Evolutionary conservation across 2,888 invertebrate genomes (phyloP), one percentile per base, ranked within the genome.

Genomic region (Disparrhopalites patrizii): DNA sequence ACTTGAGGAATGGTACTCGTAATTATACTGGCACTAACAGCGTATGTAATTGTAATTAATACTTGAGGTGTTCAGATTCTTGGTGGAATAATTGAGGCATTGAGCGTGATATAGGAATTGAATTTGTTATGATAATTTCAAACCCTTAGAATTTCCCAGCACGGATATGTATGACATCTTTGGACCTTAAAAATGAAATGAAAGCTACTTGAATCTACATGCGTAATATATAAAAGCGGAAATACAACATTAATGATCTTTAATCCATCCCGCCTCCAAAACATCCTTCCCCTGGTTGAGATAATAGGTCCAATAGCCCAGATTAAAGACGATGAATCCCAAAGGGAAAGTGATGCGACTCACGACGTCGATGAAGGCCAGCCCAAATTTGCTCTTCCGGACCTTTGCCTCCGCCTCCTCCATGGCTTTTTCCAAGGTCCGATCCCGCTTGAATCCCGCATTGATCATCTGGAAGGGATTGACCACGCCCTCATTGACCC

Each of bases 251-350:
- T n/a, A n/a, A n/a, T n/a, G n/a, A n/a, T 33, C 8, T 15, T 10
- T 33, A 10, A 10, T 10, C 43, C 43, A 43, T 5, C 43, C 20
- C 8, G 5, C 43, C 43, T 5, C 8, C 15, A 5, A 5, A 15
- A 15, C 28, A 52, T 28, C 15, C 7, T 25, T 52, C 20, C 8
- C 5, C 7, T 23, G 20, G n/a, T 38, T 56, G 25, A 36, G 40
- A 23, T 56, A 56, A 25, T 56, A 56, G 10, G 3, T 38, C 56
- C 56, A 56, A n/a, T 56, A 56, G 38, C 7, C 38, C 1, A 56
- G 10, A 56, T 56, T 56, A 38, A 56, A 38, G 2, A 38, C 10
- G 2, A 38, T 15, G 25, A 56, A 56, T 23, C 38, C 38, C 1
- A 20, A 20, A 3, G 56, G 56, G 25, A 56, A 56, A 23, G 33